These are phyloP conservation scores for Caenorhabditis elegans DNA, from an alignment of 1,140 invertebrate genomes.

Conservation along the genomic window WBcel235 BX284605.5:14502001-14502500, in stretches of 20 bases:
- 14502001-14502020: not conserved
- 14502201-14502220: not conserved
- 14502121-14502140: not conserved
- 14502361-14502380: not conserved
- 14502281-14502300: not conserved
- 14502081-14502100: conserved; percentile 13
- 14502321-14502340: not conserved
- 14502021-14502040: not conserved
- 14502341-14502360: conserved; percentile 17
- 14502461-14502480: no score
- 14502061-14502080: not conserved
- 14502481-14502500: no score
- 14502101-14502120: not conserved
- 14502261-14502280: conserved; percentile 11
- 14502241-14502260: conserved; percentile 24
- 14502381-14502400: no score
- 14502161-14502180: not conserved
- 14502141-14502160: not conserved
- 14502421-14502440: no score
- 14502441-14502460: no score
- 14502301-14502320: not conserved
- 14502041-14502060: conserved; percentile 6
- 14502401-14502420: not conserved
- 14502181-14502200: not conserved
- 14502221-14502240: not conserved